Conservation (phyloP, 2,113 vertebrate species). For the Prolemur simus region DNA sequence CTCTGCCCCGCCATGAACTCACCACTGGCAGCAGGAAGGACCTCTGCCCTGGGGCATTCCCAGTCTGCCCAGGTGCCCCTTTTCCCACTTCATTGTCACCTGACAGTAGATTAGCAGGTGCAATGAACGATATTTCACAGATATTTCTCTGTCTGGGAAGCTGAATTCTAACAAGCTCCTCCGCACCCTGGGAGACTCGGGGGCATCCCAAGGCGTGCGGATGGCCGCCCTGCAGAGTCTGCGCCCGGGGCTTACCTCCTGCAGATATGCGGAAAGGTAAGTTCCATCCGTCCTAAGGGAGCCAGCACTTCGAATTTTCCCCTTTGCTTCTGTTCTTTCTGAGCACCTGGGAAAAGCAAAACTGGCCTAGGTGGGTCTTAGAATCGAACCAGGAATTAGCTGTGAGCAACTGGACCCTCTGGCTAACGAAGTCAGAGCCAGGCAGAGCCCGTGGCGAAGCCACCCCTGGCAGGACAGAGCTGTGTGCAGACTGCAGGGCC, state of each 20-base stretch:
- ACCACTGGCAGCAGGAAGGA: not conserved
- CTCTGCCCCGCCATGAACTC: not conserved
- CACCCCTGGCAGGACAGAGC: not conserved
- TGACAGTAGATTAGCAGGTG: not conserved
- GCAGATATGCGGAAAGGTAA: not conserved
- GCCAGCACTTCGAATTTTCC: no score
- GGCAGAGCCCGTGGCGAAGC: accelerated
- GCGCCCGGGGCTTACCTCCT: accelerated
- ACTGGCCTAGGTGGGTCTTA: accelerated
- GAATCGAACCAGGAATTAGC: not conserved
- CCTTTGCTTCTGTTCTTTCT: not conserved
- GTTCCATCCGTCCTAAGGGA: accelerated
- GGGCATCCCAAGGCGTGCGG: accelerated
- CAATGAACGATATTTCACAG: not conserved
- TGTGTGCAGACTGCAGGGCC: accelerated
- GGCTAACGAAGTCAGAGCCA: not conserved
- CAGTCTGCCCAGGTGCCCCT: not conserved
- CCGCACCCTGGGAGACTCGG: accelerated
- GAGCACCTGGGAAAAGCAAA: not conserved
- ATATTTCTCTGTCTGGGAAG: not conserved
- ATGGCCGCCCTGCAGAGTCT: not conserved
- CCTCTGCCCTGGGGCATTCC: not conserved
- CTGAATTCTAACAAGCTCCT: no score
- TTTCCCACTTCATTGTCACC: not conserved
- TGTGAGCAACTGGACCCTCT: accelerated